Percentiles rank a stretch among this genome's conserved stretches.
phyloP scores from a whole-genome alignment of 2,888 invertebrate genomes.

The Athetis lepigone region DNA sequence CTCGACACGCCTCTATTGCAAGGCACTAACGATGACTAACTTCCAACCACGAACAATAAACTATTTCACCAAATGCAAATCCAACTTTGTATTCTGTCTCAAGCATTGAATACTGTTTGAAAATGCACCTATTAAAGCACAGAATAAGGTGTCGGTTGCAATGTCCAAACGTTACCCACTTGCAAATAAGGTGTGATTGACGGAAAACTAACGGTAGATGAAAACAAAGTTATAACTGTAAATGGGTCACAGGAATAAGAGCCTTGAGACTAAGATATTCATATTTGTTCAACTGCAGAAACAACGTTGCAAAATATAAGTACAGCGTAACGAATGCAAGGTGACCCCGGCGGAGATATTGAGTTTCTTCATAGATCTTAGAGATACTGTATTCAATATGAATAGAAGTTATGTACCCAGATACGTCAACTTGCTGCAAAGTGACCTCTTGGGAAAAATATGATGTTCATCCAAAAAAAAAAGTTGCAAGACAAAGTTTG shows the following conservation, averaged over 20 bases:
- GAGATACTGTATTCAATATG: slow-evolving; percentile 61
- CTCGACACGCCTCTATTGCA: slow-evolving; percentile 70
- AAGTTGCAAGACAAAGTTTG: too few relatives aligned
- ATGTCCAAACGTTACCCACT: slow-evolving; percentile 60
- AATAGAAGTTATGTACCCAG: slow-evolving; percentile 40
- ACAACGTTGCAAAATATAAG: slow-evolving; percentile 63
- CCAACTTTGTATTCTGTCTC: slow-evolving; percentile 62
- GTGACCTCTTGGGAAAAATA: slow-evolving; percentile 44
- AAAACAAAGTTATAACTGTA: slow-evolving; percentile 67
- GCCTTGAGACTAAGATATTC: slow-evolving; percentile 62
- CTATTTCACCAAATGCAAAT: slow-evolving; percentile 66
- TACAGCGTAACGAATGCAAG: slow-evolving; percentile 77
- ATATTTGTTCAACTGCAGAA: slow-evolving; percentile 61
- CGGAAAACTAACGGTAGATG: slow-evolving; percentile 78
- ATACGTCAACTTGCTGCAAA: slow-evolving; percentile 43
- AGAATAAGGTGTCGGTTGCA: slow-evolving; percentile 71
- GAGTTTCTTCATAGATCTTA: slow-evolving; percentile 73
- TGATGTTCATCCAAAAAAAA: slow-evolving; percentile 33
- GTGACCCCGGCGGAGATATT: slow-evolving; percentile 79
- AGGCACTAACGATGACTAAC: slow-evolving; percentile 69
- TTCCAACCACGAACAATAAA: slow-evolving; percentile 56
- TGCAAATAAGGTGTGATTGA: slow-evolving; percentile 77
- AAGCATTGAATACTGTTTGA: slow-evolving; percentile 43
- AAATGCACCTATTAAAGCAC: slow-evolving; percentile 65
- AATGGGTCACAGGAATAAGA: slow-evolving; percentile 74